Evolutionary conservation across 2,113 vertebrate genomes (phyloP).

Genomic region (Oncorhynchus gorbuscha): DNA sequence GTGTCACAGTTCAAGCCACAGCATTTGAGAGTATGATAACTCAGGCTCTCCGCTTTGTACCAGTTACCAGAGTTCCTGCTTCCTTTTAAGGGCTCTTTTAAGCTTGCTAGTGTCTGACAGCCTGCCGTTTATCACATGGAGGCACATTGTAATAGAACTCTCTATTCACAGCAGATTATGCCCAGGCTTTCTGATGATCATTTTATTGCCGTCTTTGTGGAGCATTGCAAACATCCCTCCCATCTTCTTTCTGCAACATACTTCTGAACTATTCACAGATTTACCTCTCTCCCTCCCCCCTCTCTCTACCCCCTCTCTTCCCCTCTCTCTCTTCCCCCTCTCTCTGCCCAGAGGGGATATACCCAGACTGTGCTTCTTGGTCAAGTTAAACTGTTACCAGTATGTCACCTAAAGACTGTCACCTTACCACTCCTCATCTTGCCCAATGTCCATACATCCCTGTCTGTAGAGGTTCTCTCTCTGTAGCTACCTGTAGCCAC

Average conservation of each 20-base stretch:
- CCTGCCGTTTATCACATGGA: constrained; percentile 61
- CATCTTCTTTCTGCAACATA: constrained; percentile 30
- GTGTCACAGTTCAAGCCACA: not conserved
- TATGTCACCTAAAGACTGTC: constrained; percentile 29
- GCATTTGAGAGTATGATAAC: not conserved
- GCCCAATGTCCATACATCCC: not conserved
- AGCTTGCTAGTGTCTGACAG: constrained; percentile 61
- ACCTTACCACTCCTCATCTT: constrained; percentile 29
- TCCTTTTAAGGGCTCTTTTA: constrained; percentile 65
- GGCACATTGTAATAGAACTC: constrained; percentile 67
- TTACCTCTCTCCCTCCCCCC: constrained; percentile 16
- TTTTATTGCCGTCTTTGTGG: constrained; percentile 61
- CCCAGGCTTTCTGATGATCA: constrained; percentile 68
- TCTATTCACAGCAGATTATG: constrained; percentile 71
- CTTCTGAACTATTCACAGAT: constrained; percentile 40
- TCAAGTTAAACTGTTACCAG: constrained; percentile 37
- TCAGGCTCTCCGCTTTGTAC: constrained; percentile 35
- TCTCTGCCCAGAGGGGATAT: constrained; percentile 7
- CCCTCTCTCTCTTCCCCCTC: not conserved
- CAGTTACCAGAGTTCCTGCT: constrained; percentile 43
- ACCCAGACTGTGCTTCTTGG: constrained; percentile 16
- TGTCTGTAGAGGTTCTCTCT: not conserved
- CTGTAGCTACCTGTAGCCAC: not conserved
- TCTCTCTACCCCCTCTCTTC: too few species aligned
- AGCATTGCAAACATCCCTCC: constrained; percentile 21